phyloP scores from a whole-genome alignment of 2,888 invertebrate species.

The Leptodirus hochenwartii region DNA sequence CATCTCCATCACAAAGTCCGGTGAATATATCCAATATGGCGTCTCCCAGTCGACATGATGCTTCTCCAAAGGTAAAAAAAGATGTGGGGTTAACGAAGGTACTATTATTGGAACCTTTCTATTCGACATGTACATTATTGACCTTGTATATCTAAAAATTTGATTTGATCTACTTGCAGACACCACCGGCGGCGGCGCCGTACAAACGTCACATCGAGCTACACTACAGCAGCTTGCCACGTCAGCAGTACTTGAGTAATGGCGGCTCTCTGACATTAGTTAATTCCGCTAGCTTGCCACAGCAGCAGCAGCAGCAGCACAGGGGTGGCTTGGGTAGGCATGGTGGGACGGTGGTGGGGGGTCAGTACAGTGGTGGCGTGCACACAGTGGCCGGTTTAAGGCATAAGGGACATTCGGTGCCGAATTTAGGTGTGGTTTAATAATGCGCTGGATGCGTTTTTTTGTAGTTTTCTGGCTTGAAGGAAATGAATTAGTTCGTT shows the following conservation, averaged over 20 bases:
- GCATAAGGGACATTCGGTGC: constrained; percentile 71
- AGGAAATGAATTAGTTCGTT: too few species aligned
- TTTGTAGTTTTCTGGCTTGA: too few species aligned
- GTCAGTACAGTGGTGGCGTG: constrained; percentile 17
- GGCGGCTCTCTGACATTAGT: constrained; percentile 16
- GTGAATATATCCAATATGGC: constrained; percentile 18
- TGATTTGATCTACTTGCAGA: constrained; percentile 28
- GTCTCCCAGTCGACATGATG: constrained; percentile 20
- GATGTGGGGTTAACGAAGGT: constrained; percentile 22
- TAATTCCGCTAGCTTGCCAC: background rate
- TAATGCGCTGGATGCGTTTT: too few species aligned
- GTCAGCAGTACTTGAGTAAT: constrained; percentile 38
- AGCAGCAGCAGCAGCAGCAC: background rate
- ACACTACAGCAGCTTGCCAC: constrained; percentile 66
- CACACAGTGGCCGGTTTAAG: constrained; percentile 35
- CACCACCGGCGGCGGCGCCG: constrained; percentile 54
- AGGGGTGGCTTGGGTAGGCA: background rate
- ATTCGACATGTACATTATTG: constrained; percentile 2
- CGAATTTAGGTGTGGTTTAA: constrained; percentile 82
- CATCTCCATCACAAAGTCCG: constrained; percentile 30
- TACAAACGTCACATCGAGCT: constrained; percentile 56
- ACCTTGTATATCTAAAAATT: background rate
- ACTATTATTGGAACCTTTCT: constrained; percentile 6
- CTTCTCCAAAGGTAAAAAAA: constrained; percentile 13
- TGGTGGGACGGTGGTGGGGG: constrained; percentile 1